Base-by-base conservation (phyloP, 2,888 invertebrate genomes). In the Drosophila monieri region DNA sequence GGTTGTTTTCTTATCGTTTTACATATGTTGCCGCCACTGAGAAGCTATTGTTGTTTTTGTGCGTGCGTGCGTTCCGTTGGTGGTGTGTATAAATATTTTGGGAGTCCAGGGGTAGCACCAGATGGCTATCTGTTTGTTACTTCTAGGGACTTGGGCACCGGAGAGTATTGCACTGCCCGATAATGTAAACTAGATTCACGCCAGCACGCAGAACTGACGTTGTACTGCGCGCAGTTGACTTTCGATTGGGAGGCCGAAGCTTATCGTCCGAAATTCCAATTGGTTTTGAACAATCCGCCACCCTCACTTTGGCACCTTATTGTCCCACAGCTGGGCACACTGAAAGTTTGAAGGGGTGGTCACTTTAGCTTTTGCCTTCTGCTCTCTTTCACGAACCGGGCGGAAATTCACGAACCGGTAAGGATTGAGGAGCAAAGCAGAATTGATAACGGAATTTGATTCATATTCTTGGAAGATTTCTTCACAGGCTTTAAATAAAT, bases 1-100 rank as follows among this genome's bases (percentile, higher is more conserved):
- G 35, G 27, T 53, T 67, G 57, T 43, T 43, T 64, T 43, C 64
- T 78, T 78, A 62, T 77, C 66, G 60, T 21, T 80, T 78, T 86
- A 70, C 72, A 78, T 86, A 66, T 71, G 76, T 76, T 81, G 77
- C 85, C 85, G 85, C 80, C 85, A 81, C 79, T 61, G 60, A 61
- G 43, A 61, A 43, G 23, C 12, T 6, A 27, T 46, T 14, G 44
- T 14, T 58, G 27, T 58, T 23, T 58, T 44, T 27, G 27, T 44
- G 23, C 15, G 32, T 60, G 48, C 48, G 65, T 58, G 56, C 56
- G 65, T 73, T 64, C 32, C 52, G 53, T 52, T 54, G 61, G 43
- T 52, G 53, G 44, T 68, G 61, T 78, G 72, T 80, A 80, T 57
- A 74, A 78, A 68, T 84, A 80, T 86, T 86, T 84, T 73, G 49